Conservation (phyloP, 1,140 invertebrate species). For the Piezodorus guildinii region DNA sequence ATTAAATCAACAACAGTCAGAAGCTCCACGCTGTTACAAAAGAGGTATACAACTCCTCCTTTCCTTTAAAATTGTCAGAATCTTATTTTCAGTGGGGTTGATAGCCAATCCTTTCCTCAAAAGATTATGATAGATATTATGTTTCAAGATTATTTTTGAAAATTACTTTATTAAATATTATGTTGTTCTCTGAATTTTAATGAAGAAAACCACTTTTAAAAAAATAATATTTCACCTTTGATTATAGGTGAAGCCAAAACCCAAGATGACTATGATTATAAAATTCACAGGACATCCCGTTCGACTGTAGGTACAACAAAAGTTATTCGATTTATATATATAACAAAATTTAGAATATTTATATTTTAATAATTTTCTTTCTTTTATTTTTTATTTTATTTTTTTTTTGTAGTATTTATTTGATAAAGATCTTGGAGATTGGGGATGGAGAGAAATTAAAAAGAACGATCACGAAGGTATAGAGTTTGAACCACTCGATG, state of each 20-base stretch:
- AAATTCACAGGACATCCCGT: slow-evolving; percentile 29
- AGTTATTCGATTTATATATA: not conserved
- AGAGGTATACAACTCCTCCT: too few relatives aligned
- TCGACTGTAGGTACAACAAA: slow-evolving; percentile 26
- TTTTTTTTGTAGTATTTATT: slow-evolving; percentile 33
- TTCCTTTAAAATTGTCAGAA: too few relatives aligned
- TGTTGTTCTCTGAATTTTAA: too few relatives aligned
- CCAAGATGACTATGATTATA: slow-evolving; percentile 30
- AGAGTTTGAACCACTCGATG: slow-evolving; percentile 33
- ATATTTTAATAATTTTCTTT: not conserved
- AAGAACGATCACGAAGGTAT: slow-evolving; percentile 36
- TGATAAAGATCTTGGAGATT: slow-evolving; percentile 36
- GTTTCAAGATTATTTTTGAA: too few relatives aligned
- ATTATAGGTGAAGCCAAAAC: slow-evolving; percentile 24
- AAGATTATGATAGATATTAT: too few relatives aligned
- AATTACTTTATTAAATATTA: not conserved
- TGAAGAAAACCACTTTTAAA: too few relatives aligned
- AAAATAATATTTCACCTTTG: not conserved
- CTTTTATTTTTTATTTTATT: not conserved
- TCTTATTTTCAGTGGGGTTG: too few relatives aligned
- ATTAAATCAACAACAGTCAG: too few relatives aligned
- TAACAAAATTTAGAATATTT: not conserved
- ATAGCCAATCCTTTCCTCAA: too few relatives aligned
- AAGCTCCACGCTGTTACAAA: too few relatives aligned
- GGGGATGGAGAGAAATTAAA: slow-evolving; percentile 37